A percentile compares a stretch with the other conserved stretches of the same genome.
phyloP scores from a whole-genome alignment of 1,140 invertebrate species.

The Oryctes rhinoceros region DNA sequence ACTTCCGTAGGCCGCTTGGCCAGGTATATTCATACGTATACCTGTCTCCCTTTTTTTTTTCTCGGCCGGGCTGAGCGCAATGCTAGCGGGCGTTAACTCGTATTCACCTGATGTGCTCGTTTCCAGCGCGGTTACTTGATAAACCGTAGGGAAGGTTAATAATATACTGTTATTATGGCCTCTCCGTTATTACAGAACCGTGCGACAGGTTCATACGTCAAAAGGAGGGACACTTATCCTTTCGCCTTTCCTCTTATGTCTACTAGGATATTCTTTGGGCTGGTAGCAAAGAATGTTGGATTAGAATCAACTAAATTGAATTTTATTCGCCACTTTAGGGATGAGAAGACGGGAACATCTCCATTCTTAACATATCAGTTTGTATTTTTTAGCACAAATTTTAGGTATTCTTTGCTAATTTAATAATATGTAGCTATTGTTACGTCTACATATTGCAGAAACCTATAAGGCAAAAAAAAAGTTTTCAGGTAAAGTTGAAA shows the following conservation, averaged over 20 bases:
- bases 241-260: background rate
- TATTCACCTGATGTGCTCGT: background rate
- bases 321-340: too few relatives aligned
- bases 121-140: background rate
- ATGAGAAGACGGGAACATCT: too few relatives aligned
- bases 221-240: background rate
- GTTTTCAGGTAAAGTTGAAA: too few relatives aligned
- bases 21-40: background rate
- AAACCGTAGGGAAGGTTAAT: conserved; percentile 8
- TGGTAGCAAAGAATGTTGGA: too few relatives aligned
- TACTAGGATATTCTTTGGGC: background rate
- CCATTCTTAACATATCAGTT: too few relatives aligned
- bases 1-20: background rate
- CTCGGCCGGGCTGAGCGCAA: background rate
- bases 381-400: too few relatives aligned
- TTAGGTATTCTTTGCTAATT: too few relatives aligned
- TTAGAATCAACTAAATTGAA: too few relatives aligned
- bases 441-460: too few relatives aligned
- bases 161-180: conserved; percentile 15
- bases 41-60: background rate
- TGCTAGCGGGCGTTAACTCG: background rate
- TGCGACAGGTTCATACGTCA: conserved; percentile 3
- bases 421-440: too few relatives aligned
- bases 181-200: background rate
- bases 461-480: too few relatives aligned